Conservation (phyloP, 2,888 invertebrate species). For the Hoplodrina blanda region DNA sequence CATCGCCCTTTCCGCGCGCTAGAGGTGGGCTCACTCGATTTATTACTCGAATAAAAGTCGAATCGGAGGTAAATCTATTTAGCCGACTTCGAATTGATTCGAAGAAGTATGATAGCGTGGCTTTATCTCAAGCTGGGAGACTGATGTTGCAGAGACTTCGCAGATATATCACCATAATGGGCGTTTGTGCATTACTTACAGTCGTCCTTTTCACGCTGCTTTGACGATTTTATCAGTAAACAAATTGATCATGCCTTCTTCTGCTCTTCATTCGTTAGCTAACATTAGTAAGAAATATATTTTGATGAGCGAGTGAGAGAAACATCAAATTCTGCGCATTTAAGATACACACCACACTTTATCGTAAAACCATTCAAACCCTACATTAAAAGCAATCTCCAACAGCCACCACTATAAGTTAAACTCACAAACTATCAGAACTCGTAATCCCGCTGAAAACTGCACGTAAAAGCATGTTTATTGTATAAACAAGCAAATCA, state of each 20-base stretch:
- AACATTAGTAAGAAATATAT: neutral
- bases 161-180: constrained; percentile 12
- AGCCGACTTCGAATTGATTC: constrained; percentile 52
- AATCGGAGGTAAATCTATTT: constrained; percentile 59
- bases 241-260: neutral
- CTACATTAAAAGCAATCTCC: constrained; percentile 7
- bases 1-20: constrained; percentile 61
- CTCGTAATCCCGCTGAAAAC: constrained; percentile 26
- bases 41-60: constrained; percentile 57
- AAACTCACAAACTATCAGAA: constrained; percentile 24
- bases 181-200: neutral
- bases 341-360: neutral
- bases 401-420: constrained; percentile 2
- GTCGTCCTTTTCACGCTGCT: neutral
- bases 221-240: neutral
- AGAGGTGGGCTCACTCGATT: constrained; percentile 57
- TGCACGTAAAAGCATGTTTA: constrained; percentile 33
- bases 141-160: constrained; percentile 4
- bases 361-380: neutral
- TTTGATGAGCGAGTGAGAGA: neutral
- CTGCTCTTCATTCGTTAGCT: neutral
- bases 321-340: too few species aligned
- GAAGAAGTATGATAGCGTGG: constrained; percentile 28
- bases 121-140: constrained; percentile 35
- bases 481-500: constrained; percentile 49